phyloP scores from a whole-genome alignment of 2,113 vertebrate species.

The Platichthys stellatus region DNA sequence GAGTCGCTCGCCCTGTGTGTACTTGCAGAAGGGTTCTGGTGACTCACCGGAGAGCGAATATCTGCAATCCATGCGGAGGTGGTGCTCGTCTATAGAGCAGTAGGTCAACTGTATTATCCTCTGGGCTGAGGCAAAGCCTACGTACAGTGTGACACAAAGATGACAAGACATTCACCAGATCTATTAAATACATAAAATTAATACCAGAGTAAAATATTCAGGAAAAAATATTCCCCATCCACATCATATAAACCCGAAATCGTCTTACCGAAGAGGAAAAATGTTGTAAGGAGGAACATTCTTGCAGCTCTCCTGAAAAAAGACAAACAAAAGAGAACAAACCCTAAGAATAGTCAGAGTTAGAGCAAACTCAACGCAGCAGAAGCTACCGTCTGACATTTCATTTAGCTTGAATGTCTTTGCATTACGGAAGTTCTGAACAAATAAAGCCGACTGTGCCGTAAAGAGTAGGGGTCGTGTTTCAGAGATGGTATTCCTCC shows the following conservation, averaged over 20 bases:
- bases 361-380: neutral
- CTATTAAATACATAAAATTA: neutral
- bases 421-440: slow-evolving; percentile 19
- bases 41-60: slow-evolving; percentile 55
- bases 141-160: slow-evolving; percentile 5
- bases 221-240: neutral
- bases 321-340: neutral
- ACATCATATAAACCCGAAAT: neutral
- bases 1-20: slow-evolving; percentile 62
- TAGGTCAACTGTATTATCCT: slow-evolving; percentile 65
- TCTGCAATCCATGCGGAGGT: slow-evolving; percentile 77
- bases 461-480: slow-evolving; percentile 30
- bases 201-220: neutral
- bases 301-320: slow-evolving; percentile 52
- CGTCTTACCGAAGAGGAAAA: slow-evolving; percentile 77
- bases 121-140: slow-evolving; percentile 76
- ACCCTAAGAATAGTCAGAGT: neutral
- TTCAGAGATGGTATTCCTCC: slow-evolving; percentile 14
- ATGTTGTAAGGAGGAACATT: slow-evolving; percentile 67
- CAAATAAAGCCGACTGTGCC: slow-evolving; percentile 36
- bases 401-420: neutral
- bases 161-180: neutral
- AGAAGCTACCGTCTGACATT: neutral
- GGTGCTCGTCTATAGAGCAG: slow-evolving; percentile 71
- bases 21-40: slow-evolving; percentile 68